These are phyloP conservation scores for Trypoxylon attenuatum DNA, from an alignment of 2,888 invertebrate species.

Conservation along the genomic window DNA sequence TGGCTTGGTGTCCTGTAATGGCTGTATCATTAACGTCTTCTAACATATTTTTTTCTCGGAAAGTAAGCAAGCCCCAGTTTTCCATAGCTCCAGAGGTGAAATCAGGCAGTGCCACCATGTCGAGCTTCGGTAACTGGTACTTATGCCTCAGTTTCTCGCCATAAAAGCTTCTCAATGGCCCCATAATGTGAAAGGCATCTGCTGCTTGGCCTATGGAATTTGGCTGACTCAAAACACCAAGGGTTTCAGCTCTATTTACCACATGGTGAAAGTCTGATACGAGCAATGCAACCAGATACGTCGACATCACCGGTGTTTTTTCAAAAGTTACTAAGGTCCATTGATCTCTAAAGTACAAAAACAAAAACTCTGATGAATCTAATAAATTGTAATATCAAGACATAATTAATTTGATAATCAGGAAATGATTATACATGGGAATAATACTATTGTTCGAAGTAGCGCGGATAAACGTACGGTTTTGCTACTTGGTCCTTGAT, in stretches of 20 bases:
- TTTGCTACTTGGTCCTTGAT: conserved; percentile 53
- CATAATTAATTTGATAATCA: not conserved
- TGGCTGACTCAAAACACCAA: conserved; percentile 80
- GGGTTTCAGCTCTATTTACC: conserved; percentile 2
- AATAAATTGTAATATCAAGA: too few relatives aligned
- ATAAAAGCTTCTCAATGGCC: conserved; percentile 73
- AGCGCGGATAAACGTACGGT: conserved; percentile 2
- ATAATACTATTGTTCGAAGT: too few relatives aligned
- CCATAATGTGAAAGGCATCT: conserved; percentile 77
- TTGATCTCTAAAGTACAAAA: conserved; percentile 6
- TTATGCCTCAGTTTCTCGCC: conserved; percentile 70
- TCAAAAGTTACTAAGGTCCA: conserved; percentile 59
- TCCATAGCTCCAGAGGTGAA: conserved; percentile 78
- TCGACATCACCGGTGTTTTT: conserved; percentile 83
- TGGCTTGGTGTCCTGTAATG: conserved; percentile 54
- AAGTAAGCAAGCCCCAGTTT: conserved; percentile 71
- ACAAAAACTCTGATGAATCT: too few relatives aligned
- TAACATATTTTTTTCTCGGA: conserved; percentile 86
- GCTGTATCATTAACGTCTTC: conserved; percentile 76
- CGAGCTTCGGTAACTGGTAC: conserved; percentile 75
- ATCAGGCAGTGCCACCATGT: conserved; percentile 78
- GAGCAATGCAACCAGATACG: conserved; percentile 89
- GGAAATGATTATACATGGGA: too few relatives aligned
- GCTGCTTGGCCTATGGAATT: conserved; percentile 81
- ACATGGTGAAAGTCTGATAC: conserved; percentile 82